These are phyloP conservation scores for Clarias macrocephalus DNA, from an alignment of 2,113 vertebrate species.

Conservation along the genomic window DNA sequence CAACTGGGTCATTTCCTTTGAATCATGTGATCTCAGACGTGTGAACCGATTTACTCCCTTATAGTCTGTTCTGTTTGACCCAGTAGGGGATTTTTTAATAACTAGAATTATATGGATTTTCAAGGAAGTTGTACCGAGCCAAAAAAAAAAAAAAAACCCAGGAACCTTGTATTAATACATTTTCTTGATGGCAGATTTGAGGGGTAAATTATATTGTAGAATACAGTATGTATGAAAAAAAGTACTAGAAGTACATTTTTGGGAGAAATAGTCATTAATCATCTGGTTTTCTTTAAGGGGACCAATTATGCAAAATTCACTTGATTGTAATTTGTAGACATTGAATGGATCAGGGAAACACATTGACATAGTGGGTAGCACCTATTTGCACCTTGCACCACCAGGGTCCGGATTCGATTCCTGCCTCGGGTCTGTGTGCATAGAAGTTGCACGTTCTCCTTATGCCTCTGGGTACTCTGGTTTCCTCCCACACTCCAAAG, in stretches of 20 bases:
- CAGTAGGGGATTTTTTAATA: neutral
- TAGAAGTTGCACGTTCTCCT: no score
- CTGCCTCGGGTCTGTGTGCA: no score
- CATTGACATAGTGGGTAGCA: no score
- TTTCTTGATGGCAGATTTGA: neutral
- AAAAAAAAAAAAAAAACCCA: neutral
- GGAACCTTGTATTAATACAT: neutral
- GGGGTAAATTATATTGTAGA: neutral
- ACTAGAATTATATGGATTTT: neutral
- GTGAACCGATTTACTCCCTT: neutral
- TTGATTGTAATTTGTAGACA: no score
- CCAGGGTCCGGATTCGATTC: no score
- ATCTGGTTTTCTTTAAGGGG: no score
- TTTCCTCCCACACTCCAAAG: no score
- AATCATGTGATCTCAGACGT: neutral
- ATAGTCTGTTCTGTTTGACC: neutral
- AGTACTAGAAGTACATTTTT: neutral
- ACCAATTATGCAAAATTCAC: no score
- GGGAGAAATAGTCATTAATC: neutral
- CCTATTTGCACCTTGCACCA: no score
- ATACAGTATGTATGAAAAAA: neutral
- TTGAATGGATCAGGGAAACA: no score
- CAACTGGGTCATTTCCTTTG: neutral
- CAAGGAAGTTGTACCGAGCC: neutral
- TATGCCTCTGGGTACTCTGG: no score